A percentile compares a stretch with the other conserved stretches of the same genome.
Evolutionary conservation across 2,888 invertebrate genomes (phyloP).

Genomic region (Philaethria dido): DNA sequence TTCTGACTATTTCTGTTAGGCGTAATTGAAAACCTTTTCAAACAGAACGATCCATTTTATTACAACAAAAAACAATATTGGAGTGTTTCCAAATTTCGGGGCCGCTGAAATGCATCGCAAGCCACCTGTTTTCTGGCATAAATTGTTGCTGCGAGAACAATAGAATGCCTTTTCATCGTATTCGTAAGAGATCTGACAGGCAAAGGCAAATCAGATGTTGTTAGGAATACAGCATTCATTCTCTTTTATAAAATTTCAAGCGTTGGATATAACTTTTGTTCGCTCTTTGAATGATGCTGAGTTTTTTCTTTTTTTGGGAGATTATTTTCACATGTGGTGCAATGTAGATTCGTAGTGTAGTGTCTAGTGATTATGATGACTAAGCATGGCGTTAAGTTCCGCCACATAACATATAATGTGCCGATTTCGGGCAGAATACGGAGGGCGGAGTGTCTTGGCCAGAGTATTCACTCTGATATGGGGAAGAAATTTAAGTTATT

Average conservation of each 20-base stretch:
- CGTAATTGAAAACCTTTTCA: conserved; percentile 30
- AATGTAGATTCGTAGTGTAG: too few relatives aligned
- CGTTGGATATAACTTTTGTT: conserved; percentile 2
- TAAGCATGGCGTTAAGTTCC: too few relatives aligned
- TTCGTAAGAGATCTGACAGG: conserved; percentile 28
- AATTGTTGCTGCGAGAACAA: conserved; percentile 34
- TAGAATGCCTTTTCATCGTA: conserved; percentile 24
- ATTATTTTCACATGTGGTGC: not conserved
- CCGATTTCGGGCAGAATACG: too few relatives aligned
- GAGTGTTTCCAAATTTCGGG: conserved; percentile 34
- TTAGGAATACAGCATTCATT: conserved; percentile 19
- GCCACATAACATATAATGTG: too few relatives aligned
- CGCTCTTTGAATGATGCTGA: not conserved
- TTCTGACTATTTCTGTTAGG: conserved; percentile 17
- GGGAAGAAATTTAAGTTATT: too few relatives aligned
- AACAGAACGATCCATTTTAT: conserved; percentile 27
- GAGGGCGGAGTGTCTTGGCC: too few relatives aligned
- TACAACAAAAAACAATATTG: conserved; percentile 35
- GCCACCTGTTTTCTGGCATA: conserved; percentile 38
- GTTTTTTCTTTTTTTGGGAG: not conserved
- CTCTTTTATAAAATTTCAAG: conserved; percentile 12
- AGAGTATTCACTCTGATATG: too few relatives aligned
- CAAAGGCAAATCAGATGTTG: conserved; percentile 31
- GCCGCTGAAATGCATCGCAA: conserved; percentile 29
- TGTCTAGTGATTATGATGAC: too few relatives aligned